These are phyloP conservation scores for Poeciliopsis infans DNA, from an alignment of 2,797 vertebrate genomes.

Conservation along the genomic window DNA sequence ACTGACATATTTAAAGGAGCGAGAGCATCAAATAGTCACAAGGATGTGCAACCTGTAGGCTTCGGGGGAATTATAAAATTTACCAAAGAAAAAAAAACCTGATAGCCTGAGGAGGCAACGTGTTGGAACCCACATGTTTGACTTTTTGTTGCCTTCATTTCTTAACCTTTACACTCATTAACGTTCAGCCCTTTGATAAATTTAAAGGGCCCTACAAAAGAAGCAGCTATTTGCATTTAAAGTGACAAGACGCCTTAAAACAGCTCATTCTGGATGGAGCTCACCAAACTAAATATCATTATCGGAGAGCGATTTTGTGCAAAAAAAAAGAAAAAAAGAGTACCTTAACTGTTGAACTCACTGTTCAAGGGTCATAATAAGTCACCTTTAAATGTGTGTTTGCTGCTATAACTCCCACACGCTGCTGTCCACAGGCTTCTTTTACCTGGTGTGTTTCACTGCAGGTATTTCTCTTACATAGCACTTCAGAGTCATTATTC, in stretches of 20 bases:
- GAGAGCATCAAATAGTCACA: neutral
- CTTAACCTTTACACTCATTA: too few species aligned
- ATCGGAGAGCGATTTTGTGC: too few species aligned
- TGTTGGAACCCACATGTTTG: neutral
- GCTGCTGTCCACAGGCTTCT: slow-evolving; percentile 9
- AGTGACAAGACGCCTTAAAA: too few species aligned
- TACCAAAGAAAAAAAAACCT: neutral
- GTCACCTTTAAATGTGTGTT: slow-evolving; percentile 4
- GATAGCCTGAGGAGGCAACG: neutral
- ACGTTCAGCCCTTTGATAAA: too few species aligned
- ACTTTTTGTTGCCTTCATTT: neutral
- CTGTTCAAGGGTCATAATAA: too few species aligned
- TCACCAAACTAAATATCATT: too few species aligned
- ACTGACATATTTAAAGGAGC: neutral
- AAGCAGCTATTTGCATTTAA: too few species aligned
- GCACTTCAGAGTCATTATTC: slow-evolving; percentile 33
- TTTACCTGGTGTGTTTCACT: slow-evolving; percentile 18
- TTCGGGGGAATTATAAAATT: neutral
- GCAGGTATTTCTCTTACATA: slow-evolving; percentile 19
- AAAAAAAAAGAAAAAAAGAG: too few species aligned
- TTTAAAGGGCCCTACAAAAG: neutral
- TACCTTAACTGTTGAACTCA: too few species aligned
- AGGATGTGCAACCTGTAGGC: neutral
- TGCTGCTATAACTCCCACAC: slow-evolving; percentile 9
- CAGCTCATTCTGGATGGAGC: too few species aligned